Percentiles rank a stretch among this genome's conserved stretches.
Evolutionary conservation across 2,113 vertebrate species (phyloP).

Genomic region (Pavo muticus): DNA sequence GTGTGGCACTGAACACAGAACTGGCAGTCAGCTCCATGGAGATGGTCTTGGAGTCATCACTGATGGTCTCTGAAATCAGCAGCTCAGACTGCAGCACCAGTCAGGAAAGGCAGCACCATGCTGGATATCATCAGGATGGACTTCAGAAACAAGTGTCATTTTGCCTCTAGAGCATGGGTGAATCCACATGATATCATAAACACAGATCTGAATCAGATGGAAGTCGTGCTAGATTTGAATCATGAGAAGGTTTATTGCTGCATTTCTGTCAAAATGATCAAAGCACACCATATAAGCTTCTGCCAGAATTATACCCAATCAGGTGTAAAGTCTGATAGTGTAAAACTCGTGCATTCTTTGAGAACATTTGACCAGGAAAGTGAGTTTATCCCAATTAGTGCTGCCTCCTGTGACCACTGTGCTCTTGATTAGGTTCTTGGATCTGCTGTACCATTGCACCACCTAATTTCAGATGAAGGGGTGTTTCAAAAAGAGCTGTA

Average conservation of each 20-base stretch:
- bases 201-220: neutral
- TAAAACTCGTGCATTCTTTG: neutral
- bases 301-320: neutral
- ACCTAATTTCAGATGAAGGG: neutral
- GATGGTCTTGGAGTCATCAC: neutral
- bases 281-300: neutral
- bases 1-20: neutral
- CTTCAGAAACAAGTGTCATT: neutral
- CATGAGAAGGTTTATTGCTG: neutral
- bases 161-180: neutral
- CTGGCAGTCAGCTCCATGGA: neutral
- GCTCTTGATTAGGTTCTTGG: neutral
- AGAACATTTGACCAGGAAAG: neutral
- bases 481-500: neutral
- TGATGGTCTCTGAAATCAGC: neutral
- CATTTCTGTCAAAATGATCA: neutral
- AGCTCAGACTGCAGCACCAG: neutral
- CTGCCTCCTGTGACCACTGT: accelerated
- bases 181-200: neutral
- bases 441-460: neutral
- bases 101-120: neutral
- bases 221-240: neutral
- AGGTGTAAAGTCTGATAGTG: neutral
- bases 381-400: neutral
- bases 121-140: neutral